These are phyloP conservation scores for Drosophila vallismaia DNA, from an alignment of 2,888 invertebrate genomes.

Conservation along the genomic window DNA sequence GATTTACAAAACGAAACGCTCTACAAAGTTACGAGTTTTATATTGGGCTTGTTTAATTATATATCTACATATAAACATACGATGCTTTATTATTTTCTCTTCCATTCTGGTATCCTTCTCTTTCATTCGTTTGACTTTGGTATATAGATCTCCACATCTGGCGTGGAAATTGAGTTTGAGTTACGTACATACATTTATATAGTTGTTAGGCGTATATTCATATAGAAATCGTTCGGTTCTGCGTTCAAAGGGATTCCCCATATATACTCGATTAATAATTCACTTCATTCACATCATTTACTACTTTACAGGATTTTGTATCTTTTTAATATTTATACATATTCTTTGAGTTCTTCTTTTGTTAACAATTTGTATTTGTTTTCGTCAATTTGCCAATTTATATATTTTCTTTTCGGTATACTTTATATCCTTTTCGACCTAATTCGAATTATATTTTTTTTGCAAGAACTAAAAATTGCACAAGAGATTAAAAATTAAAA, in stretches of 20 bases:
- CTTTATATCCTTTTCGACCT: constrained; percentile 81
- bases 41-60: constrained; percentile 63
- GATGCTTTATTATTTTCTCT: constrained; percentile 45
- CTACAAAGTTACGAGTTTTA: constrained; percentile 66
- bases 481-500: constrained; percentile 45
- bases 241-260: constrained; percentile 46
- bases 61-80: constrained; percentile 78
- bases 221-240: constrained; percentile 39
- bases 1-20: constrained; percentile 73
- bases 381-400: constrained; percentile 59
- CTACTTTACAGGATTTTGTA: constrained; percentile 67
- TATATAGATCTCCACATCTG: constrained; percentile 80
- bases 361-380: constrained; percentile 61
- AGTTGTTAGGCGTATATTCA: constrained; percentile 48
- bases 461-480: constrained; percentile 54
- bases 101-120: constrained; percentile 29
- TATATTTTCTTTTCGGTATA: constrained; percentile 76
- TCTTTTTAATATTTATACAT: constrained; percentile 42
- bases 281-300: constrained; percentile 45
- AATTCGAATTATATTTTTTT: constrained; percentile 51
- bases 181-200: constrained; percentile 76
- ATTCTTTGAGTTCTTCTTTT: constrained; percentile 41
- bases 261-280: constrained; percentile 32
- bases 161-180: constrained; percentile 70
- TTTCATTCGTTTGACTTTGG: constrained; percentile 76